A percentile compares a stretch with the other conserved stretches of the same genome.
These are phyloP conservation scores for Ericerus pela DNA, from an alignment of 1,140 invertebrate species.

Conservation along the genomic window DNA sequence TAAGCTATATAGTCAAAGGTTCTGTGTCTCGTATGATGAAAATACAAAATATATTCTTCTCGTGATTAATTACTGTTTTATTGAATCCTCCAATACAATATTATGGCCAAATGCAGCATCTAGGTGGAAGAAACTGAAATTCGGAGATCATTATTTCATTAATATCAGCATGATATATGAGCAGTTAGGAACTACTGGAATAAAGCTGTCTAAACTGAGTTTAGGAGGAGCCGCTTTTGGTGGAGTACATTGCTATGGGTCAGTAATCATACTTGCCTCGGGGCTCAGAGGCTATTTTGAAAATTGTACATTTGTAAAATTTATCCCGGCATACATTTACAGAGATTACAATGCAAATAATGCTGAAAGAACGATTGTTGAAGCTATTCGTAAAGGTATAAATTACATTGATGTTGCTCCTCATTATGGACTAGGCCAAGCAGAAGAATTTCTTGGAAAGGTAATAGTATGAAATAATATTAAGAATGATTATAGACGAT, in stretches of 20 bases:
- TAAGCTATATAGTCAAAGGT: too few species aligned
- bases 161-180: constrained; percentile 43
- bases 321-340: constrained; percentile 21
- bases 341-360: constrained; percentile 42
- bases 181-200: constrained; percentile 39
- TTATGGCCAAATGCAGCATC: too few species aligned
- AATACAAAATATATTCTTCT: too few species aligned
- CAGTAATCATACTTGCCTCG: constrained; percentile 16
- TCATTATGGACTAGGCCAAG: constrained; percentile 76
- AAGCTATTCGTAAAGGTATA: constrained; percentile 59
- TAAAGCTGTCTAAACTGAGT: constrained; percentile 41
- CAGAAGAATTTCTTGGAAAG: constrained; percentile 66
- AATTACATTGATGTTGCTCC: constrained; percentile 87
- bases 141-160: too few species aligned
- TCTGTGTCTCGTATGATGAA: too few species aligned
- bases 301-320: neutral
- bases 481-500: neutral
- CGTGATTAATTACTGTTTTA: too few species aligned
- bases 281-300: neutral
- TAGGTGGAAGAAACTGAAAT: too few species aligned
- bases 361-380: constrained; percentile 48
- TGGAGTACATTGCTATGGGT: constrained; percentile 31
- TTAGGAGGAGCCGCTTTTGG: constrained; percentile 38
- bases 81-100: too few species aligned
- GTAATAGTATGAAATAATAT: constrained; percentile 35